These are phyloP conservation scores for Parambassis ranga DNA, from an alignment of 2,797 vertebrate species.

Conservation along the genomic window DNA sequence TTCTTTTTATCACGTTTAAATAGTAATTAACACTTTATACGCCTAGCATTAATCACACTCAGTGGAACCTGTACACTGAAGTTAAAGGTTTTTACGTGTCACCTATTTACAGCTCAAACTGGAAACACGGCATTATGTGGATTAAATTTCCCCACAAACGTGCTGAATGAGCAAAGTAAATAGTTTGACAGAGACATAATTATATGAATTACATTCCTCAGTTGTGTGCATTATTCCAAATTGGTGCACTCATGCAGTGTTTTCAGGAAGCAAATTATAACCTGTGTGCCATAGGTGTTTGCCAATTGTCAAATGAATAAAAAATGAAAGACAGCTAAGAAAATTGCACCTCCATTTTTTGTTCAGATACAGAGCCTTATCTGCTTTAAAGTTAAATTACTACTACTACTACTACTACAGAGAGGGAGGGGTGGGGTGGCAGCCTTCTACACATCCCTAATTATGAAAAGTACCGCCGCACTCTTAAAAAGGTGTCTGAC, in stretches of 20 bases:
- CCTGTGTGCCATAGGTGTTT: conserved; percentile 65
- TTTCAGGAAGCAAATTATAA: conserved; percentile 48
- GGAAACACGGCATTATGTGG: neutral
- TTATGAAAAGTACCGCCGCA: conserved; percentile 65
- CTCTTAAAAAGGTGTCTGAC: conserved; percentile 58
- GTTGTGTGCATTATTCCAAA: conserved; percentile 56
- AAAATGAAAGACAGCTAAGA: conserved; percentile 68
- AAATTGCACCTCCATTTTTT: conserved; percentile 61
- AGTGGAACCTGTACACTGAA: neutral
- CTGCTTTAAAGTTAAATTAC: conserved; percentile 72
- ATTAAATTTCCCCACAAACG: neutral
- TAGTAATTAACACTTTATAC: neutral
- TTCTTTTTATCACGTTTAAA: neutral
- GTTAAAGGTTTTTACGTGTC: neutral
- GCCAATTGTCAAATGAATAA: conserved; percentile 71
- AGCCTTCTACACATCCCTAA: conserved; percentile 64
- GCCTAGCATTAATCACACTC: neutral
- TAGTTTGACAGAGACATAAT: conserved; percentile 36
- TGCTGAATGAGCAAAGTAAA: conserved; percentile 36
- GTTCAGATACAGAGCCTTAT: conserved; percentile 69
- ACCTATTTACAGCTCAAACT: neutral
- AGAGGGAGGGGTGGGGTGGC: conserved; percentile 46
- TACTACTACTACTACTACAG: too few relatives aligned
- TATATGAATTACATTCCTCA: conserved; percentile 37
- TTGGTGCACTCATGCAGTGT: conserved; percentile 23